Conservation (phyloP, 2,113 vertebrate species). For the Spilogale gracilis region DNA sequence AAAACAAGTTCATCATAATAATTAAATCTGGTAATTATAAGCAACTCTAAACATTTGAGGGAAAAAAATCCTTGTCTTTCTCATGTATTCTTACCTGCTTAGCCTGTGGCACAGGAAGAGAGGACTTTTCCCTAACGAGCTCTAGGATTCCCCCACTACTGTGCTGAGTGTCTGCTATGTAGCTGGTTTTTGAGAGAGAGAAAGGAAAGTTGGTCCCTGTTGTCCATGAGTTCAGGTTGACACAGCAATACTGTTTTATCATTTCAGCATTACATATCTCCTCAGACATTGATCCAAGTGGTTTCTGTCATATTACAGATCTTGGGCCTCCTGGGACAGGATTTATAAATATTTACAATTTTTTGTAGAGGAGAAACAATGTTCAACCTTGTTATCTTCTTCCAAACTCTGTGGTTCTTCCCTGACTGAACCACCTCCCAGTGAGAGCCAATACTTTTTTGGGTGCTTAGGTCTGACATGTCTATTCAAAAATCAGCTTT, state of each 20-base stretch:
- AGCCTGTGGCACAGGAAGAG: background rate
- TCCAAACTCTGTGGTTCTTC: background rate
- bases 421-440: background rate
- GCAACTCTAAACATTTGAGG: background rate
- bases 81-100: background rate
- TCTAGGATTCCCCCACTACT: background rate
- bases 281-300: background rate
- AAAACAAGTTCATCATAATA: slow-evolving; percentile 20
- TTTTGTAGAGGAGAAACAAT: background rate
- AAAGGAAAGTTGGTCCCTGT: background rate
- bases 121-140: background rate
- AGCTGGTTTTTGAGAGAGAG: background rate
- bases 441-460: background rate
- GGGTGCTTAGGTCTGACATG: background rate
- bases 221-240: background rate
- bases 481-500: background rate
- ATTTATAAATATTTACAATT: background rate
- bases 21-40: background rate
- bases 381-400: background rate
- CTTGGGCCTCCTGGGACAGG: background rate
- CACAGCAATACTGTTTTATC: background rate
- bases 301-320: background rate
- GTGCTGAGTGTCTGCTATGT: background rate
- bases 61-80: background rate
- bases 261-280: background rate